Evolutionary conservation across 1,140 invertebrate species (phyloP).

Genomic region (Nomia melanderi): DNA sequence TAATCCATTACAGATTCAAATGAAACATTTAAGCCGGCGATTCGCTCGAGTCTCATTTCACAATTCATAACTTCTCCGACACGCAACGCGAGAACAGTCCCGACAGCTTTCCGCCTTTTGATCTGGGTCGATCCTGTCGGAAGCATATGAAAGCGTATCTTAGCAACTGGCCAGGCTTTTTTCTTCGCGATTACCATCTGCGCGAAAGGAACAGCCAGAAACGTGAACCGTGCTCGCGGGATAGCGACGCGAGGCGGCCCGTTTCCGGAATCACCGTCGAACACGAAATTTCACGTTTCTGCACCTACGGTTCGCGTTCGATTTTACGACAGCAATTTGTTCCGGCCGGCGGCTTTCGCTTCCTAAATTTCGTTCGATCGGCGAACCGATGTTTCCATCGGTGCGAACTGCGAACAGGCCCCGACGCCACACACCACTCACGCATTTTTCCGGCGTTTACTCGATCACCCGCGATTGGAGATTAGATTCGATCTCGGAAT

Average conservation of each 20-base stretch:
- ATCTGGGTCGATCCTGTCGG: constrained; percentile 15
- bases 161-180: background rate
- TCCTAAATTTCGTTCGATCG: background rate
- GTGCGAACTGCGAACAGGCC: background rate
- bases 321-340: too few species aligned
- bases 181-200: background rate
- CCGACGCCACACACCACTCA: background rate
- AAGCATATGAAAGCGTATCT: constrained; percentile 18
- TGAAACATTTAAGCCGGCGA: background rate
- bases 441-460: background rate
- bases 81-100: constrained; percentile 39
- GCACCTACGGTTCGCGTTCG: background rate
- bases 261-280: background rate
- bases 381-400: background rate
- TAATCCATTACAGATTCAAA: background rate
- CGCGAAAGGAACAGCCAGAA: constrained; percentile 8
- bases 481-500: too few species aligned
- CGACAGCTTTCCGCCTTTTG: constrained; percentile 44
- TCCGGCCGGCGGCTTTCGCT: background rate
- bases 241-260: background rate
- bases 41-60: background rate
- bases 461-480: background rate
- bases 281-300: background rate
- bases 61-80: background rate
- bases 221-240: background rate